Evolutionary conservation across 1,140 invertebrate genomes (phyloP).

Genomic region (Nymphalis io): DNA sequence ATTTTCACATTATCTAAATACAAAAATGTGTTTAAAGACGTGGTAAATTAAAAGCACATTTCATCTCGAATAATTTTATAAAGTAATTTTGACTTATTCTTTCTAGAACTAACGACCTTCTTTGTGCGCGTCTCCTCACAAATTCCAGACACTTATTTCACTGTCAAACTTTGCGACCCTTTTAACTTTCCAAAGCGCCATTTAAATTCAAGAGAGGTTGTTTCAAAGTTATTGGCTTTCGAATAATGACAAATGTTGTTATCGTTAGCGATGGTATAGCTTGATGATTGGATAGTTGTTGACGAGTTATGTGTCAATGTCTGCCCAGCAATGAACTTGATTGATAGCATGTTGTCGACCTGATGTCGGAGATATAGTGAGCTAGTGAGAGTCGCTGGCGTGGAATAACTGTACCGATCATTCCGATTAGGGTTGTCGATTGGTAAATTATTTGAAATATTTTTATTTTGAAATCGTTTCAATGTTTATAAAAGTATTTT

Average conservation of each 20-base stretch:
- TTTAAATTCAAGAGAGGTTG: slow-evolving; percentile 21
- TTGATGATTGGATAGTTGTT: slow-evolving; percentile 10
- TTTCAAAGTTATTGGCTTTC: slow-evolving; percentile 16
- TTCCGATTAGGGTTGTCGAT: slow-evolving; percentile 8
- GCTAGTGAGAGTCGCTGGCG: background rate
- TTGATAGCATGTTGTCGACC: background rate
- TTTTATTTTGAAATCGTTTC: background rate
- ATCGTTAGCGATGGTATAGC: slow-evolving; percentile 6
- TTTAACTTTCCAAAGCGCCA: slow-evolving; percentile 14
- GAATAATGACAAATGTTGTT: slow-evolving; percentile 12
- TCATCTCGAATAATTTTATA: background rate
- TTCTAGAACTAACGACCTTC: background rate
- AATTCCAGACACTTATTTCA: slow-evolving; percentile 15
- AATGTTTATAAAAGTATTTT: no score
- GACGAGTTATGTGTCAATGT: slow-evolving; percentile 14
- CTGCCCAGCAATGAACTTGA: slow-evolving; percentile 3
- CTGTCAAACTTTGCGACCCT: slow-evolving; percentile 23
- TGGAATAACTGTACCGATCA: slow-evolving; percentile 11
- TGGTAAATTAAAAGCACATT: slow-evolving; percentile 8
- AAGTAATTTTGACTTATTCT: slow-evolving; percentile 6
- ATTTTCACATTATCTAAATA: no score
- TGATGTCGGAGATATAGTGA: background rate
- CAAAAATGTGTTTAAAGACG: background rate
- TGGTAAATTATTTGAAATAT: background rate
- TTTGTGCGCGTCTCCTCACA: slow-evolving; percentile 7